phyloP scores from a whole-genome alignment of 2,113 vertebrate genomes.

The Aspiorhynchus laticeps region DNA sequence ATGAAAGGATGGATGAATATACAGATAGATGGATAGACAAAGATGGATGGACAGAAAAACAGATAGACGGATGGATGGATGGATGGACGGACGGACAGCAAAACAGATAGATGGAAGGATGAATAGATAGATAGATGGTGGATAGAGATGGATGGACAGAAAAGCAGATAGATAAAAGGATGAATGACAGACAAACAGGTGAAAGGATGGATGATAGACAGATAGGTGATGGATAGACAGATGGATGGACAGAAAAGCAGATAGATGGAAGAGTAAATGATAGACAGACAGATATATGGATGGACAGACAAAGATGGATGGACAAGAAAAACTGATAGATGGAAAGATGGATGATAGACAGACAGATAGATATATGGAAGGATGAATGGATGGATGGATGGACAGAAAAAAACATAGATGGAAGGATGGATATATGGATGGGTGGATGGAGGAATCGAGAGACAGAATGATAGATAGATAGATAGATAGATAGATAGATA shows the following conservation, averaged over 20 bases:
- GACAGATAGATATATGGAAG: not conserved
- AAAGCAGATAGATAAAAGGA: not conserved
- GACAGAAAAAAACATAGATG: too few relatives aligned
- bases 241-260: not conserved
- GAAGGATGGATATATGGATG: too few relatives aligned
- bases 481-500: too few relatives aligned
- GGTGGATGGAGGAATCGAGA: too few relatives aligned
- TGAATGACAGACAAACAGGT: not conserved
- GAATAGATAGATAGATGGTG: rapidly evolving
- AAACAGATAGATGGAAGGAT: rapidly evolving
- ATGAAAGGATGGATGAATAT: too few relatives aligned
- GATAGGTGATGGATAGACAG: too few relatives aligned
- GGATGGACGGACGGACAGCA: too few relatives aligned
- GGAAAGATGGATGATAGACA: not conserved
- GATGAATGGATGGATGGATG: too few relatives aligned
- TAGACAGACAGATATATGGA: not conserved
- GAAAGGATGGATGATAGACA: not conserved
- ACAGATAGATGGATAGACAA: not conserved
- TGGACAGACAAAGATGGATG: not conserved
- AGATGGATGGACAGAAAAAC: not conserved
- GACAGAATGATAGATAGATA: too few relatives aligned
- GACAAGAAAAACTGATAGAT: not conserved
- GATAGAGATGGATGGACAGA: too few relatives aligned
- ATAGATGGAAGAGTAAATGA: not conserved
- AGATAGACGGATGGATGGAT: too few relatives aligned